Base-by-base conservation (phyloP, 2,888 invertebrate genomes). In the Dynastes maya region DNA sequence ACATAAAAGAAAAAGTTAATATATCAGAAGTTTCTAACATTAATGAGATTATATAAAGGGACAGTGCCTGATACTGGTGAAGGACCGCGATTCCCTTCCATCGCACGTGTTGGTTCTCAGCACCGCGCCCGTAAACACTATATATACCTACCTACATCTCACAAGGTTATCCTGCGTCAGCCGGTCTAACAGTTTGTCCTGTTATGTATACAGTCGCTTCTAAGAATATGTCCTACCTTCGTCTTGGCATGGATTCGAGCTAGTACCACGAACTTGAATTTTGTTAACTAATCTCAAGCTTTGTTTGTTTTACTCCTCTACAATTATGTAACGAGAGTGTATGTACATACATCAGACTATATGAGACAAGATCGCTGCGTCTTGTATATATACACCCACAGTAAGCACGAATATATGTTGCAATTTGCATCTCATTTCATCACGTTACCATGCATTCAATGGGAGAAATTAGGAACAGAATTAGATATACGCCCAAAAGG, bases 181-280 rank as follows among this genome's bases (percentile, higher is more conserved):
- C 58, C 55, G 37, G 9, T 37, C 53, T 55, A 70, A 40, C 70
- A 70, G n/a, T 55, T 22, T 27, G 13, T 51, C 11, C 68, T 22
- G n/a, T 29, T 68, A 29, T 5, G 6, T 68, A 3, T n/a, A 13
- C 49, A 68, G 8, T 51, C 51, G 13, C 40, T 37, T 51, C 27
- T n/a, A 8, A 71, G 71, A 22, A 71, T 58, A 27, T 58, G 71
- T 58, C 71, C 55, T 58, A 71, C 71, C 71, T 71, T 71, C 71
- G 71, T 71, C 71, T 58, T 16, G 40, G 40, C 16, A 16, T 45
- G 65, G 65, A 65, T 65, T 65, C 40, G 22, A 68, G 3, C 49
- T 49, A 27, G 51, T 29, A 68, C 49, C 27, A 49, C 27, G 16
- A 51, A 68, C 68, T 68, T 45, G 27, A 22, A 51, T 68, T 68